phyloP scores from a whole-genome alignment of 1,140 invertebrate species.

The Drosophila tristis region DNA sequence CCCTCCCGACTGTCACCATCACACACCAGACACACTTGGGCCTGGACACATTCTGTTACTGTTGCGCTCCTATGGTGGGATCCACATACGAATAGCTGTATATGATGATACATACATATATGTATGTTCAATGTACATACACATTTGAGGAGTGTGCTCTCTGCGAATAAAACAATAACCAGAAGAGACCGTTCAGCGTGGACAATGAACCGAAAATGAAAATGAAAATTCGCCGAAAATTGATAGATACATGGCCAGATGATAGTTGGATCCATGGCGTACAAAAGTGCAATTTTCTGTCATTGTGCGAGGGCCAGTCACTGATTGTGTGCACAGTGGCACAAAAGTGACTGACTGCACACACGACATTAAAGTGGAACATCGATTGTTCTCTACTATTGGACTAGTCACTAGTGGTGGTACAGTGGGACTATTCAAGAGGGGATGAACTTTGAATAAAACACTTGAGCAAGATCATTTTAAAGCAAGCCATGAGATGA shows the following conservation, averaged over 20 bases:
- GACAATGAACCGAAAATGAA: slow-evolving; percentile 41
- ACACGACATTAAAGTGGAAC: slow-evolving; percentile 46
- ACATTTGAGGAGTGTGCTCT: slow-evolving; percentile 61
- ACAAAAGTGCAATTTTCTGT: slow-evolving; percentile 47
- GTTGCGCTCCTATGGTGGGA: slow-evolving; percentile 47
- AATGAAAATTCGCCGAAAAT: slow-evolving; percentile 44
- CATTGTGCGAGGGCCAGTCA: slow-evolving; percentile 31
- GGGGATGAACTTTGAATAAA: too few relatives aligned
- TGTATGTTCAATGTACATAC: slow-evolving; percentile 10
- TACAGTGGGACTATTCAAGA: too few relatives aligned
- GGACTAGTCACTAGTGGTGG: slow-evolving; percentile 33
- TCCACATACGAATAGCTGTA: slow-evolving; percentile 8
- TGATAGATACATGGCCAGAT: slow-evolving; percentile 46
- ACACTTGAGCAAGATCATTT: too few relatives aligned
- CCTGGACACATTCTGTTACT: slow-evolving; percentile 41
- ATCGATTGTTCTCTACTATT: slow-evolving; percentile 30
- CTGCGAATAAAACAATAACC: slow-evolving; percentile 49
- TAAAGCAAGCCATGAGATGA: too few relatives aligned
- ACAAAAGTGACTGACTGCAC: slow-evolving; percentile 43
- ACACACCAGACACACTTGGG: slow-evolving; percentile 6
- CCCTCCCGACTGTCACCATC: neutral
- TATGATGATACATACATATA: too few relatives aligned
- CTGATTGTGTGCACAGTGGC: slow-evolving; percentile 37
- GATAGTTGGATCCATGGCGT: slow-evolving; percentile 32
- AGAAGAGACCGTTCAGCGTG: slow-evolving; percentile 32